Evolutionary conservation across 2,113 vertebrate genomes (phyloP), one percentile per base, ranked within the genome.

Genomic region (Turnix velox): DNA sequence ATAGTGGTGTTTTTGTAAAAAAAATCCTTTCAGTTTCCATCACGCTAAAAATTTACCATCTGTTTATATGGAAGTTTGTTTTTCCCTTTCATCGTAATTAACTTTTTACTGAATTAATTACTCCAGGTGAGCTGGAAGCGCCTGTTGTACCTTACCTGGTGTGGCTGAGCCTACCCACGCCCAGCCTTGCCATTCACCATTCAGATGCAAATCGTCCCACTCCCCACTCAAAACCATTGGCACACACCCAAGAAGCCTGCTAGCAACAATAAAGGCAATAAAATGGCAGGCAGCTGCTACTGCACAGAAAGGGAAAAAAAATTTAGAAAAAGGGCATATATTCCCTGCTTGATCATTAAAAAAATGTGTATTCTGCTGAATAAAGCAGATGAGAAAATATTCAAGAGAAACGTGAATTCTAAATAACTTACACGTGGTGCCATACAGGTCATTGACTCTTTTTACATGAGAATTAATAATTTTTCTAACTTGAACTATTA

Each of bases 81-180:
- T 91, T 69, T n/a, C 76, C 45, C 40, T 87, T 91, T 82, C 19
- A 3, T 83, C 89, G 87, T 92, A 95, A 96, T 95, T 95, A 96
- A 94, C 74, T 91, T 94, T 87, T 89, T 85, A 96, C 93, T 87
- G 92, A 94, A 94, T 94, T 96, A 96, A 95, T 95, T 94, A 94
- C 81, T 85, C 62, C 84, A 96, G 92, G 95, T 95, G 94, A 95
- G 93, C 78, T 96, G 95, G 78, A 96, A 96, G 82, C 8, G 2
- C 62, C 86, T 94, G 80, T 72, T 94, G 48, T 77, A 27, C 63
- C 87, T 94, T 91, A 92, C 92, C 87, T 91, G 71, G 78, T 85
- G 81, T 94, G 93, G 71, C 58, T 94, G 76, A 86, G 33, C 18
- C 28, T 58, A 89, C 81, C 88, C 63, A 87, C 6, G 0, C 89